Conservation (phyloP, 2,888 invertebrate species). For the Drosophila peninsularis region DNA sequence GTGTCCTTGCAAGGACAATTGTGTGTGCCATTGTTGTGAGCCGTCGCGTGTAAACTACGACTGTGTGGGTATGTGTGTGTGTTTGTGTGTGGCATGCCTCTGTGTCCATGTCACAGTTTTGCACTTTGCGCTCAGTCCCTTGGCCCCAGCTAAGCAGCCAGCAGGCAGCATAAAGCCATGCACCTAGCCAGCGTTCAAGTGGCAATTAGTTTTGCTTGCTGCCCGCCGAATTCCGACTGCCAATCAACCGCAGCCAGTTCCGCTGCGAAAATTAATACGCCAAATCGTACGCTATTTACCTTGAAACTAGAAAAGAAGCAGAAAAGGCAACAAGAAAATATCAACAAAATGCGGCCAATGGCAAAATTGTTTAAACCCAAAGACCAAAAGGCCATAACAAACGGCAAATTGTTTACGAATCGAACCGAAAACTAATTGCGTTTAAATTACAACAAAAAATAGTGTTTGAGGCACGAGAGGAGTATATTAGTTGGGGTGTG, state of each 20-base stretch:
- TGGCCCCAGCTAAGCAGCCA: conserved; percentile 37
- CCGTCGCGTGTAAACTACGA: conserved; percentile 31
- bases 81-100: background rate
- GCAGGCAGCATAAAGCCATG: conserved; percentile 15
- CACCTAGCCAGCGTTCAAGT: conserved; percentile 43
- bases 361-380: conserved; percentile 38
- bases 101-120: conserved; percentile 34
- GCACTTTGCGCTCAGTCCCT: conserved; percentile 1
- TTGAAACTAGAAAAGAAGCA: conserved; percentile 39
- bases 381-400: conserved; percentile 31
- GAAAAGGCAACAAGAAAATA: conserved; percentile 22
- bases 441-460: conserved; percentile 62
- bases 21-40: conserved; percentile 46
- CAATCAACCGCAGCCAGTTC: conserved; percentile 24
- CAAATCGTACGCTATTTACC: conserved; percentile 51
- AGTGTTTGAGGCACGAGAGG: background rate
- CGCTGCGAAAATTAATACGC: conserved; percentile 45
- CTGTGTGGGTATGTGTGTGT: conserved; percentile 3
- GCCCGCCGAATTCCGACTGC: conserved; percentile 18
- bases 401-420: conserved; percentile 65
- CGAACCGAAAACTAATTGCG: conserved; percentile 63
- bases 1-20: conserved; percentile 75
- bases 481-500: conserved; percentile 6
- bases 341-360: conserved; percentile 41
- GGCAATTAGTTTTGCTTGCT: conserved; percentile 58